Evolutionary conservation across 1,140 invertebrate genomes (phyloP), one percentile per base, ranked within the genome.

Genomic region (Nautilus pompilius): DNA sequence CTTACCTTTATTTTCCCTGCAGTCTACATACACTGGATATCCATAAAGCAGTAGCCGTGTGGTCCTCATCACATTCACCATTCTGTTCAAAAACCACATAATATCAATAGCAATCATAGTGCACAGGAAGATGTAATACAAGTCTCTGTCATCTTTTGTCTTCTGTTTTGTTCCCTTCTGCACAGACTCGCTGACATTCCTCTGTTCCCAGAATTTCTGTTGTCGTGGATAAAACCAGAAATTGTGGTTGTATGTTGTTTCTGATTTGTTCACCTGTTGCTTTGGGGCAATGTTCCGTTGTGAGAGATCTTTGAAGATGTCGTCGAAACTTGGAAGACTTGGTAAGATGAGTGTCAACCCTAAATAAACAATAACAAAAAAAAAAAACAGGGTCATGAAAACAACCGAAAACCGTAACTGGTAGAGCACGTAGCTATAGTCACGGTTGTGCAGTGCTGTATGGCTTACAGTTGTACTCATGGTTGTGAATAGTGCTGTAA

Each of bases 21-120:
- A 73, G 32, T 72, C 72, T 32, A 74, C 67, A 58, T 72, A 77
- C 8, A 75, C 70, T 4, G 75, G 75, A 60, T 72, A 77, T 17
- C 75, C 75, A 68, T 66, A 77, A 20, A 77, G 46, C 22, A 74
- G 30, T 0, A 77, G 69, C 45, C 56, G 64, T n/a, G 65, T 66
- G 17, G 66, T 58, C 13, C 67, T 67, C 22, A 70, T 59, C 8
- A 72, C 66, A 33, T 75, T 73, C 22, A 67, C 58, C 63, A 77
- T 67, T 28, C 75, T 61, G 55, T 77, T 72, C 8, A 70, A 33
- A 48, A 77, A 66, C 62, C 74, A 65, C 13, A 73, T 26, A 2
- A 70, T 6, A 59, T 77, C 75, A 30, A 74, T 65, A n/a, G 65
- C 26, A 0, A 67, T 49, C 65, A 77, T 65, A 45, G 70, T 32